Conservation (phyloP, 2,888 invertebrate species). For the Troides helena region DNA sequence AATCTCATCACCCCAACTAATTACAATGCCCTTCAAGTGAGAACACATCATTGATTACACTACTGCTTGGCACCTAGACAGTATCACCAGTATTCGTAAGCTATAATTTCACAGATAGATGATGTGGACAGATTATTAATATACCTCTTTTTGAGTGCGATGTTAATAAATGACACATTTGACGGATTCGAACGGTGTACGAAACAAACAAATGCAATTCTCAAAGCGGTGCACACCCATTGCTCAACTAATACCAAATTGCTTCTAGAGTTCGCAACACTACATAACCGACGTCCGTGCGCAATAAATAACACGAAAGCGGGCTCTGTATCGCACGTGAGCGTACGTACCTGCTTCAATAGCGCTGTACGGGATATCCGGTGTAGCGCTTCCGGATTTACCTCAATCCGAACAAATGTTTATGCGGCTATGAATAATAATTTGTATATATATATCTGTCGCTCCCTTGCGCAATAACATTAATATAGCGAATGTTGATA, state of each 20-base stretch:
- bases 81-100: no score
- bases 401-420: slow-evolving; percentile 26
- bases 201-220: neutral
- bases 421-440: slow-evolving; percentile 28
- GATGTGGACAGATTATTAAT: neutral
- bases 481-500: neutral
- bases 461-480: slow-evolving; percentile 32
- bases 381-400: slow-evolving; percentile 19
- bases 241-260: slow-evolving; percentile 10
- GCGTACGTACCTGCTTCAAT: slow-evolving; percentile 14
- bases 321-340: slow-evolving; percentile 15
- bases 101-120: neutral
- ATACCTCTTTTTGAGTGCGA: neutral
- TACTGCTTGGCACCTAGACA: no score
- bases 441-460: slow-evolving; percentile 41
- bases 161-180: neutral
- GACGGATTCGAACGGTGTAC: neutral
- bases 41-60: no score
- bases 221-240: neutral
- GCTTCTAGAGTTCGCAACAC: slow-evolving; percentile 8
- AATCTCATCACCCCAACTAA: no score
- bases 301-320: slow-evolving; percentile 18
- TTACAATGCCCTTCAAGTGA: no score
- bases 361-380: slow-evolving; percentile 18
- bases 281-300: slow-evolving; percentile 7